Evolutionary conservation across 2,113 vertebrate genomes (phyloP).

Genomic region (Podilymbus podiceps): DNA sequence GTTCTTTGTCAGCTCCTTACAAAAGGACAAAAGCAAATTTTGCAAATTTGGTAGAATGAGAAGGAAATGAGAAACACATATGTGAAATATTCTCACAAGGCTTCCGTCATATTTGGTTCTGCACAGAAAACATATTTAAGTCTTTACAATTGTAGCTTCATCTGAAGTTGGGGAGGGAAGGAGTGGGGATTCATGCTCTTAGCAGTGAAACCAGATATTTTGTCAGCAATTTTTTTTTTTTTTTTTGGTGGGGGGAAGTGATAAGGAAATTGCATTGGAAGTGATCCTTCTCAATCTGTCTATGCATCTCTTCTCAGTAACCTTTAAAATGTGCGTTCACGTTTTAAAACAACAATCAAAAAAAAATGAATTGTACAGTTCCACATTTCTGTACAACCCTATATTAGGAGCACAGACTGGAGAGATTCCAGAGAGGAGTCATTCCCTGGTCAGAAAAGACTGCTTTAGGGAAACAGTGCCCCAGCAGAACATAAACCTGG

Average conservation of each 20-base stretch:
- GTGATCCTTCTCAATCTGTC: neutral
- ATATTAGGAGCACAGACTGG: neutral
- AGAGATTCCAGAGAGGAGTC: neutral
- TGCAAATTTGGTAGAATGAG: neutral
- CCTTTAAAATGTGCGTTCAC: neutral
- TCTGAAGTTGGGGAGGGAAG: neutral
- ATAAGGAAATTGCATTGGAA: neutral
- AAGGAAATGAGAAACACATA: neutral
- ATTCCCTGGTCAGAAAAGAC: neutral
- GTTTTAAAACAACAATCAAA: too few species aligned
- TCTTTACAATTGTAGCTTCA: neutral
- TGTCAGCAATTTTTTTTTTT: neutral
- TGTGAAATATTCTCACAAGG: neutral
- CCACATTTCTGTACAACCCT: too few species aligned
- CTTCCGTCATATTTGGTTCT: neutral
- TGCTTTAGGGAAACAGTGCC: rapidly evolving
- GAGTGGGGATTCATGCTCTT: neutral
- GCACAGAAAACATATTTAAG: neutral
- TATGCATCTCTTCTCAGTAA: neutral
- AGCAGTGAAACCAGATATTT: neutral
- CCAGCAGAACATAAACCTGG: neutral
- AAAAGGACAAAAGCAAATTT: neutral
- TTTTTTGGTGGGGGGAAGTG: neutral
- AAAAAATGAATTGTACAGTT: too few species aligned
- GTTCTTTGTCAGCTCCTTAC: neutral